Evolutionary conservation across 2,888 invertebrate species (phyloP).

Genomic region (Pyrrhosoma nymphula): DNA sequence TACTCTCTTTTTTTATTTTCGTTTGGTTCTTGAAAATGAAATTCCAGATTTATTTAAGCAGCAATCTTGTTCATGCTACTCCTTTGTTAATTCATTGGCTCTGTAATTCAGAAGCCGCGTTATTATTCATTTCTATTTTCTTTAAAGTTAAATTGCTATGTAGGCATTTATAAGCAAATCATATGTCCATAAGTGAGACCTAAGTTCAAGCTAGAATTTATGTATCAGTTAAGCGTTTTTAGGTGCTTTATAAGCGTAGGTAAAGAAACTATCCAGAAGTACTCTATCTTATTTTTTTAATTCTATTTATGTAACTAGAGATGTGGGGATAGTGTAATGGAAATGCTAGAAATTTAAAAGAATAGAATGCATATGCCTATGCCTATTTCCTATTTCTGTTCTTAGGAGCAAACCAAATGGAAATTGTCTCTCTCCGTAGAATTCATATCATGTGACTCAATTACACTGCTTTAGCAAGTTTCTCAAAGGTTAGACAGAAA

Average conservation of each 20-base stretch:
- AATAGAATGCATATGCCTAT: background rate
- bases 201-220: background rate
- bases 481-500: background rate
- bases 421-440: background rate
- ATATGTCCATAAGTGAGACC: background rate
- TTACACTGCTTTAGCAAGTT: background rate
- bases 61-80: slow-evolving; percentile 11
- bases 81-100: background rate
- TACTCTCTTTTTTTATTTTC: background rate
- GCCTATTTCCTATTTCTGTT: background rate
- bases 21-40: background rate
- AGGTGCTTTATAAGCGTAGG: slow-evolving; percentile 22
- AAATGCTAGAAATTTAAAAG: background rate
- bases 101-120: background rate
- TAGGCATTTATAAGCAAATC: background rate
- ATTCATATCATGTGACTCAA: background rate
- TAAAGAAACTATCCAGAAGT: background rate
- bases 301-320: background rate
- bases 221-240: background rate
- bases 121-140: background rate
- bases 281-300: background rate
- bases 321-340: background rate
- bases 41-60: background rate
- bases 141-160: background rate
- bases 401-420: background rate